A percentile compares a stretch with the other conserved stretches of the same genome.
phyloP scores from a whole-genome alignment of 2,888 invertebrate species.

The Caenorhabditis panamensis region DNA sequence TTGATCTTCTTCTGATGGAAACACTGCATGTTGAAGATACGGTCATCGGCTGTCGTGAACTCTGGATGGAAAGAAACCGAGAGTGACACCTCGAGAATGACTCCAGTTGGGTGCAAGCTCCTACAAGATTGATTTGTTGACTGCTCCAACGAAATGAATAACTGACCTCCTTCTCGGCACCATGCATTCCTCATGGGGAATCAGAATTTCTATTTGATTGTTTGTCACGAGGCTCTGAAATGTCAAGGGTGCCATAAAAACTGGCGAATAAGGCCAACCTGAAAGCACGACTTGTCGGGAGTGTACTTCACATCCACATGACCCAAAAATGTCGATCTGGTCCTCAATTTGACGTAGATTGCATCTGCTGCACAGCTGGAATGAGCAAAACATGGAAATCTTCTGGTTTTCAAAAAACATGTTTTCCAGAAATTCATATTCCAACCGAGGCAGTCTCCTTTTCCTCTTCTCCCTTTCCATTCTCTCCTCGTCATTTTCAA shows the following conservation, averaged over 20 bases:
- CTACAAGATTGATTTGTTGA: constrained; percentile 57
- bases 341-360: constrained; percentile 77
- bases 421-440: constrained; percentile 23
- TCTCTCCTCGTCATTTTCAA: constrained; percentile 25
- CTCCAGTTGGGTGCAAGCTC: constrained; percentile 69
- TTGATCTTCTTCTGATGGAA: constrained; percentile 67
- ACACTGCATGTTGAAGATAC: constrained; percentile 73
- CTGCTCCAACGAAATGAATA: constrained; percentile 19
- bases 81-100: constrained; percentile 71
- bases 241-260: constrained; percentile 3
- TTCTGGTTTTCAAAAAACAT: constrained; percentile 2
- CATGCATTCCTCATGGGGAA: constrained; percentile 77
- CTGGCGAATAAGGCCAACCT: constrained; percentile 46
- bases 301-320: constrained; percentile 75
- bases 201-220: constrained; percentile 77
- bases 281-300: constrained; percentile 74
- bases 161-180: constrained; percentile 68
- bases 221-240: constrained; percentile 76
- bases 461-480: not conserved
- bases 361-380: constrained; percentile 78
- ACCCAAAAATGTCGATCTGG: constrained; percentile 73
- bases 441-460: not conserved
- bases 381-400: constrained; percentile 20
- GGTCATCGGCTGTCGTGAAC: constrained; percentile 75
- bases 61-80: constrained; percentile 76